phyloP scores from a whole-genome alignment of 1,140 invertebrate species.

The Uloborus diversus region DNA sequence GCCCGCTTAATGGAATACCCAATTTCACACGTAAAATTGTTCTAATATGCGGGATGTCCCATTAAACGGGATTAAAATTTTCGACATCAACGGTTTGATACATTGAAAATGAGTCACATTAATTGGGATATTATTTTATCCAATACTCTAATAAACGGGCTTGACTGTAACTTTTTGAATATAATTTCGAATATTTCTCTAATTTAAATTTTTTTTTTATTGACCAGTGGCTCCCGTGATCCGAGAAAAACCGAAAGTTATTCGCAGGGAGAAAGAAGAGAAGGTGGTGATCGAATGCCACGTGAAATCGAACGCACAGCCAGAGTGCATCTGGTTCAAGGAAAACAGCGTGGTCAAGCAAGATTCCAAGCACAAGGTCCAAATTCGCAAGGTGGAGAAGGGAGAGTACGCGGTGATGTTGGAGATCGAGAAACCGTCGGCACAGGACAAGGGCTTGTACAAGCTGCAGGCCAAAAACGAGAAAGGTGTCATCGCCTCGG shows the following conservation, averaged over 20 bases:
- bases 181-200: neutral
- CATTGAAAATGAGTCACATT: too few relatives aligned
- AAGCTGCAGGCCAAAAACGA: conserved; percentile 92
- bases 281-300: conserved; percentile 90
- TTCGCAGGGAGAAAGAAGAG: conserved; percentile 87
- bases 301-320: conserved; percentile 86
- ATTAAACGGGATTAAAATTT: too few relatives aligned
- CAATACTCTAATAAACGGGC: too few relatives aligned
- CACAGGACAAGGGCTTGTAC: conserved; percentile 85
- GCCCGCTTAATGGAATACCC: too few relatives aligned
- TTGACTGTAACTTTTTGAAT: too few relatives aligned
- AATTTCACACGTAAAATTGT: too few relatives aligned
- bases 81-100: too few relatives aligned
- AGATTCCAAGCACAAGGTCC: conserved; percentile 77
- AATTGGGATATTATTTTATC: too few relatives aligned
- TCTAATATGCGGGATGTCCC: too few relatives aligned
- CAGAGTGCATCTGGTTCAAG: conserved; percentile 91
- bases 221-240: conserved; percentile 87
- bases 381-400: conserved; percentile 70
- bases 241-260: conserved; percentile 88
- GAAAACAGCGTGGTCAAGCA: conserved; percentile 80
- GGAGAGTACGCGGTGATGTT: conserved; percentile 62
- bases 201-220: neutral
- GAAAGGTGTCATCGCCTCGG: conserved; percentile 89
- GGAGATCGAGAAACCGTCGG: conserved; percentile 73